A percentile compares a stretch with the other conserved stretches of the same genome.
phyloP scores from a whole-genome alignment of 2,797 vertebrate genomes.

The Xenops minutus region DNA sequence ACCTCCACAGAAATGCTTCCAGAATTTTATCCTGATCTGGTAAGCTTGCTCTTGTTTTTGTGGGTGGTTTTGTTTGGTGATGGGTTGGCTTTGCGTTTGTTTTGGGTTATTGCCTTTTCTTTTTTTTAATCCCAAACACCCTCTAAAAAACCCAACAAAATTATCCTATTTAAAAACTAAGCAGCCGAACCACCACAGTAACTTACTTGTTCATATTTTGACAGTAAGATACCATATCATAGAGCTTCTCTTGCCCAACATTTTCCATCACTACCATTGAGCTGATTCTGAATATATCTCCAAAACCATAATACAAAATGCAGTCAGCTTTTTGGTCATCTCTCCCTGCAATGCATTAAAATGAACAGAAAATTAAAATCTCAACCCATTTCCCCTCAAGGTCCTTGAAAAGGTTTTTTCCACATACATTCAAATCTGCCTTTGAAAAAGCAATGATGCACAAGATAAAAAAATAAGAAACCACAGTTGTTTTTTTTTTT shows the following conservation, averaged over 20 bases:
- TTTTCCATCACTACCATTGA: slow-evolving; percentile 99
- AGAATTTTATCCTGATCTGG: not conserved
- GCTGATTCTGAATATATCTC: slow-evolving; percentile 93
- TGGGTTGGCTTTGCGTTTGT: not conserved
- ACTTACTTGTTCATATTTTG: slow-evolving; percentile 84
- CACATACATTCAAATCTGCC: not conserved
- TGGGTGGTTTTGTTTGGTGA: not conserved
- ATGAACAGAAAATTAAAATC: not conserved
- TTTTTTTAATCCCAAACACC: not conserved
- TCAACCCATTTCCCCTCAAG: not conserved
- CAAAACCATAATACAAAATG: slow-evolving; percentile 90
- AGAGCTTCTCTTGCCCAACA: slow-evolving; percentile 92
- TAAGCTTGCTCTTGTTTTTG: not conserved
- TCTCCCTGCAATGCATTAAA: slow-evolving; percentile 76
- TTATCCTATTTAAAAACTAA: not conserved
- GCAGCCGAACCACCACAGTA: not conserved
- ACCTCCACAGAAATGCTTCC: not conserved
- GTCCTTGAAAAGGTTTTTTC: not conserved
- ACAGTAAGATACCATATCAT: slow-evolving; percentile 93
- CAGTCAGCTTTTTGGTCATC: slow-evolving; percentile 91
- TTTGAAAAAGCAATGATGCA: not conserved
- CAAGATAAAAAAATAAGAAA: not conserved
- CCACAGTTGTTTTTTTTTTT: not conserved
- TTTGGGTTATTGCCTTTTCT: not conserved
- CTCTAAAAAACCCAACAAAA: not conserved